Evolutionary conservation across 2,113 vertebrate genomes (phyloP).

Genomic region (Suricata suricatta): DNA sequence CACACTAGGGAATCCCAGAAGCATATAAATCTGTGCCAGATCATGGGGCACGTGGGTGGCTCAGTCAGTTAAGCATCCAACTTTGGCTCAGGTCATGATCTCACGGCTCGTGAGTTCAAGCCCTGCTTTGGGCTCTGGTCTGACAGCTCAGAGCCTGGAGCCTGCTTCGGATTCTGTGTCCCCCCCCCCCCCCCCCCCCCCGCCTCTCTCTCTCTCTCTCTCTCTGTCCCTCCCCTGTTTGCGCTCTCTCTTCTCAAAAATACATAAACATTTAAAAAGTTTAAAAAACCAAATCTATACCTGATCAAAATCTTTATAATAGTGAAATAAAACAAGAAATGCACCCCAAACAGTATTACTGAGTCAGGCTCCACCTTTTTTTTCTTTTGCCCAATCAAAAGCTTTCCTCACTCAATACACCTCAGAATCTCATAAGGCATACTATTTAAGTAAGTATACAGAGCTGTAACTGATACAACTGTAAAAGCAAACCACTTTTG

Average conservation of each 20-base stretch:
- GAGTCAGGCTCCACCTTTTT: neutral
- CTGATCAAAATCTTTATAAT: neutral
- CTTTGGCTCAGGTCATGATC: too few relatives aligned
- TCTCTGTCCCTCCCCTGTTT: too few relatives aligned
- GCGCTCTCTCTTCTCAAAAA: too few relatives aligned
- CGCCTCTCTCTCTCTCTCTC: too few relatives aligned
- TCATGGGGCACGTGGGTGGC: neutral
- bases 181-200: too few relatives aligned
- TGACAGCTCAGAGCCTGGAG: too few relatives aligned
- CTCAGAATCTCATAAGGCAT: neutral
- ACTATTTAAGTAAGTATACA: conserved; percentile 33
- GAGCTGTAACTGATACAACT: neutral
- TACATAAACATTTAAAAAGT: too few relatives aligned
- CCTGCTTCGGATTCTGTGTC: too few relatives aligned
- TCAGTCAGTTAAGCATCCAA: too few relatives aligned
- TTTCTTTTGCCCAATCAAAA: conserved; percentile 7
- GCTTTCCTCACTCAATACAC: neutral
- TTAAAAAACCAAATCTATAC: neutral
- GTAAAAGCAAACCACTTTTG: neutral
- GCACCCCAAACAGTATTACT: neutral
- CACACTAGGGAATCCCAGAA: neutral
- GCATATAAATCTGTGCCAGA: neutral
- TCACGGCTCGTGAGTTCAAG: too few relatives aligned
- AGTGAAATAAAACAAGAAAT: conserved; percentile 30
- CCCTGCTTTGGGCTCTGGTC: too few relatives aligned